Conservation (phyloP, 2,797 vertebrate species). For the Dryobates pubescens region DNA sequence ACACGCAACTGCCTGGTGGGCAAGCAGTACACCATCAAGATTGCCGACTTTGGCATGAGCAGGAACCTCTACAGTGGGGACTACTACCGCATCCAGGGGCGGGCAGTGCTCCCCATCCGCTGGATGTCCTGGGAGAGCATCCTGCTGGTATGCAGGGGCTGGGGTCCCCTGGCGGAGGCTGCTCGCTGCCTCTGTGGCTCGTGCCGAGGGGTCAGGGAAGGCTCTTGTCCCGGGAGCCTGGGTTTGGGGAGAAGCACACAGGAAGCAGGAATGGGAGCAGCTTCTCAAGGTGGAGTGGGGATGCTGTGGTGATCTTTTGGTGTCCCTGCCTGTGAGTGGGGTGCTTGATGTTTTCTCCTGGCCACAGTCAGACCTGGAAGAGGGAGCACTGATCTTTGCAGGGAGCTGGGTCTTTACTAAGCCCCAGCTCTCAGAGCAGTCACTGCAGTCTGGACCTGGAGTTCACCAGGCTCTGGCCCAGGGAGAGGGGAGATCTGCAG, state of each 20-base stretch:
- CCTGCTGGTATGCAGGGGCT: conserved; percentile 83
- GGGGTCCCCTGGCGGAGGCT: rapidly evolving
- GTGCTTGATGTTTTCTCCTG: background rate
- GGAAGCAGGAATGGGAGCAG: background rate
- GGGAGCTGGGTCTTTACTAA: background rate
- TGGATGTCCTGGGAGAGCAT: conserved; percentile 99
- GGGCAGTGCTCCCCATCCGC: conserved; percentile 95
- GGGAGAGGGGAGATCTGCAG: background rate
- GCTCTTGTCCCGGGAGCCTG: background rate
- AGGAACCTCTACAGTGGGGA: conserved; percentile 97
- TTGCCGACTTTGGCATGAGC: conserved; percentile 99
- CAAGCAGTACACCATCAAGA: conserved; percentile 97
- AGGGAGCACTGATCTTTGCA: background rate
- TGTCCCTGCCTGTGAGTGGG: rapidly evolving
- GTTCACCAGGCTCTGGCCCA: background rate
- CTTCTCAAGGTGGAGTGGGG: rapidly evolving
- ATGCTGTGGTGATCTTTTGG: background rate
- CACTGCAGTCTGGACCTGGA: background rate
- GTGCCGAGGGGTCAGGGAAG: rapidly evolving
- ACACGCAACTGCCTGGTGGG: conserved; percentile 97
- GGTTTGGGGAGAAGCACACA: background rate
- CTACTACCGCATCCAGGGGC: conserved; percentile 97
- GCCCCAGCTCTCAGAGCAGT: background rate
- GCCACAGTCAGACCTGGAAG: background rate
- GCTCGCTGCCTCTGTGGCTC: background rate